Percentiles rank a stretch among this genome's conserved stretches.
These are phyloP conservation scores for Erebia aethiops DNA, from an alignment of 2,888 invertebrate genomes.

Conservation along the genomic window DNA sequence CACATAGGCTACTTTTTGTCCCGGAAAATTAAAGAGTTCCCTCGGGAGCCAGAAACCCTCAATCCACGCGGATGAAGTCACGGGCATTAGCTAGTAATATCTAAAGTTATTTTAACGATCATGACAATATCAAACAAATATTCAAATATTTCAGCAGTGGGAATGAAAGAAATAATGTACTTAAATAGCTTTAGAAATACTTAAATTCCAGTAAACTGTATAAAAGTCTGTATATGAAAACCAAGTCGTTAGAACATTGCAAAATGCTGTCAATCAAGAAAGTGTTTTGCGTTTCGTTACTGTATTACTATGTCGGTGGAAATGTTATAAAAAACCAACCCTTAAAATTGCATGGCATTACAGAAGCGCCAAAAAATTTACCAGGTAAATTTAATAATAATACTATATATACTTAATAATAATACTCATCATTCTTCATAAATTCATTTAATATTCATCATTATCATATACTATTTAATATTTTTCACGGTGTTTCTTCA, in stretches of 20 bases:
- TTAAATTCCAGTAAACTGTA: conserved; percentile 37
- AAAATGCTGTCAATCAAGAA: conserved; percentile 29
- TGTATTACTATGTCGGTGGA: conserved; percentile 7
- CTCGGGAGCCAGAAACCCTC: no score
- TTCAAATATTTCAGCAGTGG: conserved; percentile 3
- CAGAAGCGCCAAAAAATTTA: neutral
- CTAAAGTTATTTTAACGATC: conserved; percentile 8
- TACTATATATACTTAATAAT: no score
- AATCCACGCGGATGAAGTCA: no score
- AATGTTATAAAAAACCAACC: conserved; percentile 16
- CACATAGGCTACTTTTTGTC: no score
- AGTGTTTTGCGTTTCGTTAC: conserved; percentile 19
- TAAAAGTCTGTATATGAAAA: conserved; percentile 24
- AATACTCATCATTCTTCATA: no score
- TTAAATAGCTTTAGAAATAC: conserved; percentile 6
- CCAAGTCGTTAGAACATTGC: conserved; percentile 2
- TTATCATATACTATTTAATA: neutral
- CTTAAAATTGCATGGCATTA: neutral
- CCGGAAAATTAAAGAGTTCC: no score
- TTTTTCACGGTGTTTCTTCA: neutral
- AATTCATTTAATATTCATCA: no score
- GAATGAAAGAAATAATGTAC: neutral
- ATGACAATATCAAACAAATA: conserved; percentile 5
- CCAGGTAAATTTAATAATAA: no score
- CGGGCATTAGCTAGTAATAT: no score